Evolutionary conservation across 2,113 vertebrate genomes (phyloP), one percentile per base, ranked within the genome.

Genomic region (Forbesichthys papilliferus): DNA sequence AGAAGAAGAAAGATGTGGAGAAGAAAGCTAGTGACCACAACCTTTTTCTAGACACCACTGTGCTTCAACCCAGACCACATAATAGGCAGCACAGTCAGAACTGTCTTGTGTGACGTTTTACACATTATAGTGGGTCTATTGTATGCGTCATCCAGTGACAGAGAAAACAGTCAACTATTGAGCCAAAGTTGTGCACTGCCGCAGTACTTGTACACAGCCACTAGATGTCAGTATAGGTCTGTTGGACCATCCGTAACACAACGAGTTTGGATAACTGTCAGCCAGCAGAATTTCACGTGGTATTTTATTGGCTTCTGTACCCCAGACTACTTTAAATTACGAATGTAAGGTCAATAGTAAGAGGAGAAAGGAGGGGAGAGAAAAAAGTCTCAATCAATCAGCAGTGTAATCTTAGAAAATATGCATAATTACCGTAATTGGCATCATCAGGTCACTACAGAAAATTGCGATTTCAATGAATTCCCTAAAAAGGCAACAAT

Each of bases 21-120:
- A 5, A 58, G 20, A 58, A 33, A 53, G 51, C 12, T 12, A 51
- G 54, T 73, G 11, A 58, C 86, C 87, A 18, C 87, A 88, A 48
- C 78, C 89, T 90, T 89, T 90, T 90, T 87, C 83, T 78, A 83
- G 84, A 81, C 82, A 71, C 79, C 84, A 80, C 86, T 86, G 83
- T 85, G 81, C 77, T 86, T 79, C 78, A 68, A 10, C 3, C 74
- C 71, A 79, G 67, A 84, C 82, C 79, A 48, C 87, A 88, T 67
- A 77, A 81, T 75, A 74, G 76, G 81, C 61, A 76, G 81, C 65
- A 73, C 5, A 13, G 81, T 84, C 85, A 71, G 82, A 80, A 51
- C 73, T 73, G 81, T 64, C 73, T 71, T 47, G 2, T 73, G 71
- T 6, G 48, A 68, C 75, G 65, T 69, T 74, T 69, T 72, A 0